Evolutionary conservation across 2,797 vertebrate genomes (phyloP).

Genomic region (Harpagifer antarcticus): DNA sequence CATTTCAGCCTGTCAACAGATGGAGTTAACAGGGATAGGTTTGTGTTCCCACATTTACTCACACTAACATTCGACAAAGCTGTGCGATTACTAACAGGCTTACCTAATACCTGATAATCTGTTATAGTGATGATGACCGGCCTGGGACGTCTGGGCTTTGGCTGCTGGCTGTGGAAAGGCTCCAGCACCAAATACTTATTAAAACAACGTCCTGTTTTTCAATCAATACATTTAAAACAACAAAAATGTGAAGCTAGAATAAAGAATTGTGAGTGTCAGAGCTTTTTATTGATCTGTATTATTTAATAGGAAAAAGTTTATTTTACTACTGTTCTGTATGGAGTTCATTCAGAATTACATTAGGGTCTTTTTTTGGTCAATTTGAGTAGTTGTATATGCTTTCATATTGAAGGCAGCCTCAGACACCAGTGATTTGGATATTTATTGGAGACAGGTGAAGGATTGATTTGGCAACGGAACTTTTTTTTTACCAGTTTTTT

Average conservation of each 20-base stretch:
- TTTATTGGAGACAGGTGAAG: too few relatives aligned
- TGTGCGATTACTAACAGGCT: conserved; percentile 40
- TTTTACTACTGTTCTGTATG: too few relatives aligned
- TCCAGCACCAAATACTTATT: not conserved
- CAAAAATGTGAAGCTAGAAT: not conserved
- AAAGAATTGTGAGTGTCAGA: not conserved
- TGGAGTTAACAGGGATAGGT: conserved; percentile 26
- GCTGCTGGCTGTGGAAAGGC: conserved; percentile 44
- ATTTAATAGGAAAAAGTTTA: too few relatives aligned
- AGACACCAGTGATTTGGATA: too few relatives aligned
- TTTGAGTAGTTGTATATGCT: too few relatives aligned
- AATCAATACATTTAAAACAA: not conserved
- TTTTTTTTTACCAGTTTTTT: too few relatives aligned
- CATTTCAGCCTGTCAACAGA: conserved; percentile 70
- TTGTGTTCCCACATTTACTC: conserved; percentile 58
- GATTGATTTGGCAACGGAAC: too few relatives aligned
- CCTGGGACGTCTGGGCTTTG: conserved; percentile 38
- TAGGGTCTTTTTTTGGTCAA: too few relatives aligned
- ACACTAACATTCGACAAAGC: conserved; percentile 36
- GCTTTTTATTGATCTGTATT: too few relatives aligned
- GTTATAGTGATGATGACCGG: conserved; percentile 44
- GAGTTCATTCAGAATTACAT: too few relatives aligned
- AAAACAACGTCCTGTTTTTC: not conserved
- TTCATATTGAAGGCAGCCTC: too few relatives aligned
- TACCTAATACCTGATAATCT: conserved; percentile 45